Evolutionary conservation across 2,113 vertebrate genomes (phyloP).

Genomic region (Microtus oregoni): DNA sequence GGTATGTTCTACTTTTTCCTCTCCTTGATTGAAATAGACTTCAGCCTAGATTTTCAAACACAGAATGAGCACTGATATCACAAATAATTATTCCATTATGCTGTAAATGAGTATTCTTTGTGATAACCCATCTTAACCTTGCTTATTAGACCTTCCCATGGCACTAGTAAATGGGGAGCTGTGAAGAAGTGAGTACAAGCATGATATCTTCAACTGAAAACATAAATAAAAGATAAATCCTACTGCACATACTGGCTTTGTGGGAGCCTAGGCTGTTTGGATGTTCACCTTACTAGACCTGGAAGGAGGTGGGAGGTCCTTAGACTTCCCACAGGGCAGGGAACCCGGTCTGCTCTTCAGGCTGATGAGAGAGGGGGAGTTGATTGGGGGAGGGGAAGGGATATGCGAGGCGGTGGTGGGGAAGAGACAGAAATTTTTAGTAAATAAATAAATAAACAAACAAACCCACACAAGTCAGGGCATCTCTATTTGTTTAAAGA

Average conservation of each 20-base stretch:
- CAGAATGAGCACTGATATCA: constrained; percentile 11
- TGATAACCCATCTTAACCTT: constrained; percentile 32
- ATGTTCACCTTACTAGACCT: too few species aligned
- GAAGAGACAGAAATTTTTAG: too few species aligned
- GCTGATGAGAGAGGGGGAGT: too few species aligned
- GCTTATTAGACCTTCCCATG: constrained; percentile 47
- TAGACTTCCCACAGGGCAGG: too few species aligned
- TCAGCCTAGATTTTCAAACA: constrained; percentile 17
- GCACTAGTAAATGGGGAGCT: neutral
- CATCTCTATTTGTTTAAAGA: constrained; percentile 46
- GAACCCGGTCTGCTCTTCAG: too few species aligned
- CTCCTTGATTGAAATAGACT: constrained; percentile 6
- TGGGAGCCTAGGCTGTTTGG: too few species aligned
- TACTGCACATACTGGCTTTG: too few species aligned
- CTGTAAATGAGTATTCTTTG: constrained; percentile 8
- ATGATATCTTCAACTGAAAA: neutral
- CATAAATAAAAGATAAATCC: constrained; percentile 35
- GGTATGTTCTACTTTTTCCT: neutral
- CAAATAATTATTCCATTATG: constrained; percentile 48
- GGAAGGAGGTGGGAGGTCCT: too few species aligned
- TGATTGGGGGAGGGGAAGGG: too few species aligned
- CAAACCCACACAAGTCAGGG: neutral
- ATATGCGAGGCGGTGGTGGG: too few species aligned
- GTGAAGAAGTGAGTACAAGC: neutral
- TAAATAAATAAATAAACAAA: constrained; percentile 19